These are phyloP conservation scores for Syngnathus floridae DNA, from an alignment of 2,113 vertebrate species.

Conservation along the genomic window DNA sequence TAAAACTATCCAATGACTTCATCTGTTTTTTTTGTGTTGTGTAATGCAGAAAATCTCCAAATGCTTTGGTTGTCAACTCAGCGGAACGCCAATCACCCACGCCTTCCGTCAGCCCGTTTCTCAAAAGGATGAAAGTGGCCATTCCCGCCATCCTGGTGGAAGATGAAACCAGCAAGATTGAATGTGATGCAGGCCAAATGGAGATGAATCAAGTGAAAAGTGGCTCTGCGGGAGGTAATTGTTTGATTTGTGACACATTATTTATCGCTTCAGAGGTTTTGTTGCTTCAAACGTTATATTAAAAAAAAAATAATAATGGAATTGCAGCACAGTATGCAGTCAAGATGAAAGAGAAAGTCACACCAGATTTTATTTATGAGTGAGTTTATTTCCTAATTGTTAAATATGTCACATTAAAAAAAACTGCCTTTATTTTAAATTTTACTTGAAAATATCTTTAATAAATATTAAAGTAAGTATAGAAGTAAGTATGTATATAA, in stretches of 20 bases:
- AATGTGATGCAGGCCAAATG: constrained; percentile 55
- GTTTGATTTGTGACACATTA: constrained; percentile 15
- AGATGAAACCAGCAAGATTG: constrained; percentile 54
- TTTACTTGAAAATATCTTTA: too few species aligned
- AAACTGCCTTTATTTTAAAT: too few species aligned
- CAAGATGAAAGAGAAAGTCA: background rate
- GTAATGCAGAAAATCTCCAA: constrained; percentile 32
- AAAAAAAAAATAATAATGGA: too few species aligned
- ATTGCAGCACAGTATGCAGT: too few species aligned
- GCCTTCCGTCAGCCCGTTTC: constrained; percentile 45
- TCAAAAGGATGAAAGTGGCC: constrained; percentile 59
- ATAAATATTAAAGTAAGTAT: too few species aligned
- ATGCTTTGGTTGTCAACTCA: constrained; percentile 11
- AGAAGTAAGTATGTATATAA: too few species aligned
- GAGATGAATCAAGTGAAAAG: constrained; percentile 58
- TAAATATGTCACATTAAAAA: too few species aligned
- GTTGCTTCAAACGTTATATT: too few species aligned
- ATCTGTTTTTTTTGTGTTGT: constrained; percentile 27
- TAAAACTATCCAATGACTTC: background rate
- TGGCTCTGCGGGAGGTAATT: constrained; percentile 58
- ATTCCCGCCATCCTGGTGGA: constrained; percentile 62
- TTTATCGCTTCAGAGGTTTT: too few species aligned
- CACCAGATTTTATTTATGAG: constrained; percentile 20
- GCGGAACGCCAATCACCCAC: constrained; percentile 28
- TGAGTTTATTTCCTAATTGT: too few species aligned